A percentile compares a stretch with the other conserved stretches of the same genome.
Conservation (phyloP, 2,888 invertebrate species). For the Tridacna crocea region DNA sequence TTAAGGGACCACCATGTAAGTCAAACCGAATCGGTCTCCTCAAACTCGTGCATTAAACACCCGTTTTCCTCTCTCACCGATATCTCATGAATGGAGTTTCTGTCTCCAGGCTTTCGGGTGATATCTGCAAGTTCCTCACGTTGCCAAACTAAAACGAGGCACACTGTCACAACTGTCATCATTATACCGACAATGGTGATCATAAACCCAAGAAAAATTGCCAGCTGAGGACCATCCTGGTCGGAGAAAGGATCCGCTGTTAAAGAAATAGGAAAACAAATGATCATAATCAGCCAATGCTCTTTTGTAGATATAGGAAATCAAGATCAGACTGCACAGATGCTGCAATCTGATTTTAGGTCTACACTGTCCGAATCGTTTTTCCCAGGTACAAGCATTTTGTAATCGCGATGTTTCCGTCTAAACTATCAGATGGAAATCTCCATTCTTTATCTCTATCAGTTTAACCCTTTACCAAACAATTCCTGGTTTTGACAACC, state of each 20-base stretch:
- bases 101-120: neutral
- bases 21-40: neutral
- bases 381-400: too few species aligned
- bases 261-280: neutral
- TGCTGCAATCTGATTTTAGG: too few species aligned
- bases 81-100: neutral
- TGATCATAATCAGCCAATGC: neutral
- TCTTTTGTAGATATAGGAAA: too few species aligned
- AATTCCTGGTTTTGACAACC: too few species aligned
- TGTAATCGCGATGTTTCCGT: too few species aligned
- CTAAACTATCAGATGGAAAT: too few species aligned
- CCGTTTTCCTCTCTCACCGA: constrained; percentile 19
- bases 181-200: constrained; percentile 41
- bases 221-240: constrained; percentile 51
- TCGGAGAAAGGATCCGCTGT: constrained; percentile 53
- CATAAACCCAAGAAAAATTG: constrained; percentile 53
- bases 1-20: too few species aligned
- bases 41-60: neutral
- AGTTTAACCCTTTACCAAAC: too few species aligned
- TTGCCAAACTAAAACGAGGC: constrained; percentile 56
- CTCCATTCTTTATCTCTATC: too few species aligned
- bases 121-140: constrained; percentile 51
- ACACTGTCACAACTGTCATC: constrained; percentile 45
- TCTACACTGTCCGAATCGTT: too few species aligned
- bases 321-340: too few species aligned